Conservation (phyloP, 2,888 invertebrate species). For the Colostygia pectinataria region DNA sequence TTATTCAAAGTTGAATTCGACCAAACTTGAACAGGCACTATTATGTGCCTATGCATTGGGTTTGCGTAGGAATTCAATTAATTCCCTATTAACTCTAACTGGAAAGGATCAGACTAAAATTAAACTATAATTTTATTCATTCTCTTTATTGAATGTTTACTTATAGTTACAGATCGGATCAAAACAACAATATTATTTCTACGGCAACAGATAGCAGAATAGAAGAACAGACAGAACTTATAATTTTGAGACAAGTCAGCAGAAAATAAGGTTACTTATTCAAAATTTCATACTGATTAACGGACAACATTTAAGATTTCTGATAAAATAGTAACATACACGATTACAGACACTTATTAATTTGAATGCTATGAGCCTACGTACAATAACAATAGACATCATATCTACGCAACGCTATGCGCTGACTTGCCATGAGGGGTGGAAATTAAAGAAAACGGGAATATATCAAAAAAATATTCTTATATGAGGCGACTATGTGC, state of each 20-base stretch:
- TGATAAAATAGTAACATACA: conserved; percentile 23
- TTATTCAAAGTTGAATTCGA: too few species aligned
- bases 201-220: conserved; percentile 25
- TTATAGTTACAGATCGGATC: conserved; percentile 38
- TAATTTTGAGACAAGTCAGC: conserved; percentile 25
- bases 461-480: conserved; percentile 82
- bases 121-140: conserved; percentile 30
- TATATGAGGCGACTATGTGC: conserved; percentile 83
- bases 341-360: conserved; percentile 20
- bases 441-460: conserved; percentile 51
- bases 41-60: too few species aligned
- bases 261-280: conserved; percentile 22
- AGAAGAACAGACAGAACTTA: conserved; percentile 16
- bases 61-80: too few species aligned
- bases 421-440: conserved; percentile 39
- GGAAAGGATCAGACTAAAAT: conserved; percentile 12
- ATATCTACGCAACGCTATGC: conserved; percentile 27
- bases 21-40: too few species aligned
- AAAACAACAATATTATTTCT: conserved; percentile 32
- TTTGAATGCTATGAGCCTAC: conserved; percentile 20
- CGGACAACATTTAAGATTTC: conserved; percentile 23
- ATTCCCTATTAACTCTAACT: too few species aligned
- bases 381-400: conserved; percentile 17
- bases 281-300: conserved; percentile 14
- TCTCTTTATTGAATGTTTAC: conserved; percentile 38